Evolutionary conservation across 2,888 invertebrate genomes (phyloP).

Genomic region (Plagodis pulveraria): DNA sequence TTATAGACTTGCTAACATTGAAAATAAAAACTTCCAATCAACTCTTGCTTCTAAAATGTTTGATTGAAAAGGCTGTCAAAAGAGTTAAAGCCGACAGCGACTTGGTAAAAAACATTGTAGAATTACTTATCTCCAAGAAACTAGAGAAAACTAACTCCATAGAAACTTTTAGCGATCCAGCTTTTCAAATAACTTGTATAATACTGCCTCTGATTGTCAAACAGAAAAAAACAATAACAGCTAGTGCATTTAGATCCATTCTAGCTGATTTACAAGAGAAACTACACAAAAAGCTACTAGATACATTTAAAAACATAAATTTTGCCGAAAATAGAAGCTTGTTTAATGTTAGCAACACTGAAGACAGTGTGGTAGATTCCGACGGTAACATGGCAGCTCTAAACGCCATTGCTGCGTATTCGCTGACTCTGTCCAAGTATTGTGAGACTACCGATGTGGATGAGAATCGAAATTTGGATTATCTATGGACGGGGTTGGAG

Average conservation of each 20-base stretch:
- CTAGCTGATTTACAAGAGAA: slow-evolving; percentile 75
- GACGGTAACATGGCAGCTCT: slow-evolving; percentile 62
- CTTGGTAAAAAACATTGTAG: slow-evolving; percentile 68
- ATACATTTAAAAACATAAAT: slow-evolving; percentile 68
- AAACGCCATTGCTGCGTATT: slow-evolving; percentile 74
- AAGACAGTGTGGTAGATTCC: slow-evolving; percentile 58
- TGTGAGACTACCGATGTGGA: slow-evolving; percentile 66
- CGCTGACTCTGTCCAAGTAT: slow-evolving; percentile 69
- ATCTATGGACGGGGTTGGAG: slow-evolving; percentile 66
- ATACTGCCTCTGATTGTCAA: slow-evolving; percentile 72
- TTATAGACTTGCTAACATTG: slow-evolving; percentile 66
- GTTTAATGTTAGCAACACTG: slow-evolving; percentile 50
- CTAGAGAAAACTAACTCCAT: slow-evolving; percentile 51
- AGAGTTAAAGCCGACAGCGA: slow-evolving; percentile 68
- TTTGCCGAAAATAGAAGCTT: slow-evolving; percentile 53
- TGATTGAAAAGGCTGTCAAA: slow-evolving; percentile 71
- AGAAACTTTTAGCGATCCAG: slow-evolving; percentile 64
- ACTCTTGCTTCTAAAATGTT: slow-evolving; percentile 58
- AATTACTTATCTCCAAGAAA: slow-evolving; percentile 59
- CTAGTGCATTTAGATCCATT: slow-evolving; percentile 67
- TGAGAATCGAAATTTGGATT: slow-evolving; percentile 68
- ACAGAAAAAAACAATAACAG: slow-evolving; percentile 69
- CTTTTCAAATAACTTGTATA: slow-evolving; percentile 72
- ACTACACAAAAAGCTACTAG: slow-evolving; percentile 62
- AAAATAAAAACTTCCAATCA: slow-evolving; percentile 65